These are phyloP conservation scores for Cassiopea andromeda DNA, from an alignment of 30 jellyfish, hydroid and myxozoan species.

Conservation along the genomic window DNA sequence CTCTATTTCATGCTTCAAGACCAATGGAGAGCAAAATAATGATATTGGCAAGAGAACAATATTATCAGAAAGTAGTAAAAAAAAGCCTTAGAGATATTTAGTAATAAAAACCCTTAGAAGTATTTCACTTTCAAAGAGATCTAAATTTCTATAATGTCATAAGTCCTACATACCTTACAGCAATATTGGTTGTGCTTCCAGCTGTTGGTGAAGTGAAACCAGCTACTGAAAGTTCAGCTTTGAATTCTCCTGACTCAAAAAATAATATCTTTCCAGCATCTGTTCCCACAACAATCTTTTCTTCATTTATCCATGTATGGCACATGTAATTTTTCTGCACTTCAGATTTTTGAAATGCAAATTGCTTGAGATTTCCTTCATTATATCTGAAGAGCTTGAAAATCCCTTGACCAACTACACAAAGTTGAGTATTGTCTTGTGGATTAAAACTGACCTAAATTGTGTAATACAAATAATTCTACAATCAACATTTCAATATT, in stretches of 20 bases:
- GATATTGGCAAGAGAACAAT: too few species aligned
- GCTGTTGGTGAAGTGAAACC: constrained; percentile 59
- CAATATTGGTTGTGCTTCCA: constrained; percentile 65
- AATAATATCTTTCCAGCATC: constrained; percentile 90
- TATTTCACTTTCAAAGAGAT: too few species aligned
- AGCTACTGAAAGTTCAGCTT: constrained; percentile 82
- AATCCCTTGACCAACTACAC: constrained; percentile 94
- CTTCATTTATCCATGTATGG: constrained; percentile 96
- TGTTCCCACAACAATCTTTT: constrained; percentile 84
- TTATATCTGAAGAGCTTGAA: constrained; percentile 90
- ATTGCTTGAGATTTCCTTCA: constrained; percentile 92
- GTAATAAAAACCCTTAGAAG: too few species aligned
- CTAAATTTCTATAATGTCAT: too few species aligned
- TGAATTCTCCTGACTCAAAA: constrained; percentile 89
- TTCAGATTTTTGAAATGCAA: constrained; percentile 90
- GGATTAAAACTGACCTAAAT: constrained; percentile 93
- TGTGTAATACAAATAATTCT: too few species aligned
- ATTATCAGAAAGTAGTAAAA: too few species aligned
- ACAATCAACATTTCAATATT: too few species aligned
- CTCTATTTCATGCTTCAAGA: too few species aligned
- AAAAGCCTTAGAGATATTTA: too few species aligned
- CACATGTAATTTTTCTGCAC: constrained; percentile 78
- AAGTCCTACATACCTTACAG: constrained; percentile 59
- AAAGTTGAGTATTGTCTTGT: constrained; percentile 92
- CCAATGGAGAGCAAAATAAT: too few species aligned